phyloP scores from a whole-genome alignment of 2,797 vertebrate genomes.

The Emys orbicularis region DNA sequence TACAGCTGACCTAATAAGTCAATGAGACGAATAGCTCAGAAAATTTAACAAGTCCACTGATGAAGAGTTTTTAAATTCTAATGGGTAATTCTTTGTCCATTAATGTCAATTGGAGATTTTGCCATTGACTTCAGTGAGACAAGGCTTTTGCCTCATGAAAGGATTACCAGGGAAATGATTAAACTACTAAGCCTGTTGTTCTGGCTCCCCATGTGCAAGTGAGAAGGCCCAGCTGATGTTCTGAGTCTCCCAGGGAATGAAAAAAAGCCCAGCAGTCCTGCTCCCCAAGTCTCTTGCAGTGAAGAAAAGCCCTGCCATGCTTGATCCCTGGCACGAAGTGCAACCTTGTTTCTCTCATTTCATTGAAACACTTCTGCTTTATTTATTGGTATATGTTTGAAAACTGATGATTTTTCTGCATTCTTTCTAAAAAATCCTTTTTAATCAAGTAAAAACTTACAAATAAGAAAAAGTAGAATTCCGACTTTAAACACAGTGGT shows the following conservation, averaged over 20 bases:
- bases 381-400: neutral
- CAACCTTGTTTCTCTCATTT: neutral
- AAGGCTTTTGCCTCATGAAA: neutral
- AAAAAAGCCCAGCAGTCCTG: neutral
- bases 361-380: conserved; percentile 15
- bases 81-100: neutral
- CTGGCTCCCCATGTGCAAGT: conserved; percentile 14
- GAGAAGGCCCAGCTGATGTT: neutral
- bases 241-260: neutral
- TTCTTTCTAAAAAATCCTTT: neutral
- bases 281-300: neutral
- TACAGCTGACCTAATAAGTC: neutral
- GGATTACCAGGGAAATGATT: conserved; percentile 18
- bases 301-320: conserved; percentile 34
- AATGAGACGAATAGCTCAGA: fast-evolving
- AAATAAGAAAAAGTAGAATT: neutral
- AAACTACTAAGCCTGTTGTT: conserved; percentile 4
- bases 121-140: neutral
- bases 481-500: neutral
- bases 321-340: neutral
- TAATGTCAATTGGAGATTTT: neutral
- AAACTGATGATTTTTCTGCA: neutral
- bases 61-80: neutral
- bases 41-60: neutral
- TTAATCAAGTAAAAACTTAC: neutral